Evolutionary conservation across 2,113 vertebrate genomes (phyloP).

Genomic region (Ammospiza caudacuta): DNA sequence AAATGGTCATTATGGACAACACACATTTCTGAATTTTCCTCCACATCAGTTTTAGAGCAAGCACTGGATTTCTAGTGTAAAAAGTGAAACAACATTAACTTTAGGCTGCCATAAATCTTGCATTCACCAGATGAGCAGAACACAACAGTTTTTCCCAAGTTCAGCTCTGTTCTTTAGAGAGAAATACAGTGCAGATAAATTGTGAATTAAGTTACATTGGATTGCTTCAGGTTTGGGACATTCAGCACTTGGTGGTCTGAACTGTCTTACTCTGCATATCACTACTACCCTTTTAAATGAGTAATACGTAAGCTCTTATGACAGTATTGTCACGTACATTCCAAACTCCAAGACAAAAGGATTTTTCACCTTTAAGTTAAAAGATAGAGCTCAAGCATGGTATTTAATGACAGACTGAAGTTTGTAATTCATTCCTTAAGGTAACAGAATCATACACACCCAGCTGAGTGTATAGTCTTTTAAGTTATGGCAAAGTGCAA

Average conservation of each 20-base stretch:
- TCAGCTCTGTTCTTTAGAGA: conserved; percentile 6
- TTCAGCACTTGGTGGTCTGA: background rate
- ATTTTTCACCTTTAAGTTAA: background rate
- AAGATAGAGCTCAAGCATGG: background rate
- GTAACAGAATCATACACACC: conserved; percentile 28
- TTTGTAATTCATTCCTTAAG: conserved; percentile 32
- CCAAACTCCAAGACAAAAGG: background rate
- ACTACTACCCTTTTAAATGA: background rate
- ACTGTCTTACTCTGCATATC: background rate
- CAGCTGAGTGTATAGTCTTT: conserved; percentile 62
- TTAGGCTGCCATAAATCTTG: conserved; percentile 34
- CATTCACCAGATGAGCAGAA: background rate
- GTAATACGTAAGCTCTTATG: background rate
- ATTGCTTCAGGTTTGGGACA: background rate
- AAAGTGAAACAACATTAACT: conserved; percentile 38
- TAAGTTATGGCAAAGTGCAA: conserved; percentile 75
- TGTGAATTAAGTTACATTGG: background rate
- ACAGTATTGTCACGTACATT: background rate
- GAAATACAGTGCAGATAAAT: background rate
- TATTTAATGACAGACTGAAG: conserved; percentile 6
- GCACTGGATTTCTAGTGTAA: background rate
- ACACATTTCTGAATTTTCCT: background rate
- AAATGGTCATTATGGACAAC: background rate
- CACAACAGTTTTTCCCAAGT: conserved; percentile 4
- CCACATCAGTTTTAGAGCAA: background rate